Evolutionary conservation across 2,113 vertebrate genomes (phyloP), one percentile per base, ranked within the genome.

Genomic region (Xiphophorus hellerii): DNA sequence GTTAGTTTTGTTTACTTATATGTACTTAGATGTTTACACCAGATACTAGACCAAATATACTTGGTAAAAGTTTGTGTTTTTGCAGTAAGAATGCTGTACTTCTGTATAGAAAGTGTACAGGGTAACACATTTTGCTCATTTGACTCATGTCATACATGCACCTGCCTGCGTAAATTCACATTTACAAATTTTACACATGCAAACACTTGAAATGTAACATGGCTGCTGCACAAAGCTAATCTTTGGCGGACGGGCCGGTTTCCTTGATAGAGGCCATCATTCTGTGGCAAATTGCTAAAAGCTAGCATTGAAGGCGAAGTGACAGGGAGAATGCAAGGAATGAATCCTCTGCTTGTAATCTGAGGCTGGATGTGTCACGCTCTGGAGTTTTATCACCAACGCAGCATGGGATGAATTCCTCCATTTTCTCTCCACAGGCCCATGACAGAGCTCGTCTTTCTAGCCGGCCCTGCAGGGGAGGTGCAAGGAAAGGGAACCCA

Each of bases 291-390:
- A 87, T 78, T 89, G 75, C 84, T 92, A 93, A 93, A 94, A 89
- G 85, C 77, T 27, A 66, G 77, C 86, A 84, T 79, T 92, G 88
- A 89, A 88, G 79, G 73, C 61, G 80, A 93, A 83, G 89, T 93
- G 92, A 88, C 88, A 87, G 66, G 77, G 88, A 93, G 78, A 89
- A 87, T 31, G 60, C 73, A 89, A 73, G 78, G 78, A 84, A 94
- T 95, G 79, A 90, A 92, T 93, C 89, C 82, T 88, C 89, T 71
- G 82, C 88, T 87, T 94, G 84, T 83, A 92, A 92, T 77, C 78
- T 80, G 81, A 90, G 89, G 74, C 77, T 85, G 74, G 69, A 88
- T 88, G 78, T 91, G 78, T 93, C 76, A 88, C 80, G 82, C 91
- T 87, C 72, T 44, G 77, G 74, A 76, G 85, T 92, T 84, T 92